These are phyloP conservation scores for Exaiptasia diaphana DNA, from an alignment of 64 coral and sea anemone species.

Conservation along the genomic window DNA sequence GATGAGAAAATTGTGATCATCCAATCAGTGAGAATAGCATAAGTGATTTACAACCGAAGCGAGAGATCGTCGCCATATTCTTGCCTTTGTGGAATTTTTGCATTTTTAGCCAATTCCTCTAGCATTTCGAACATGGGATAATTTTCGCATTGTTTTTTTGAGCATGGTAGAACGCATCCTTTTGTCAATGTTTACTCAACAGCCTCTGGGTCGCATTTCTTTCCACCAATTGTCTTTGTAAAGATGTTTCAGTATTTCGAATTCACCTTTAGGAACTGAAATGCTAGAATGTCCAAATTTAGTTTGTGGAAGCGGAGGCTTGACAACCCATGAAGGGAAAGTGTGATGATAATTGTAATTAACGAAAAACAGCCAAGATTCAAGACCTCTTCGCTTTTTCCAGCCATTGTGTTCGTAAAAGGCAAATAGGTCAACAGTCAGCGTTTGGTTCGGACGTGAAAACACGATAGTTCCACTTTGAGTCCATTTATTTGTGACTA, in stretches of 20 bases:
- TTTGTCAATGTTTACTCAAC: no score
- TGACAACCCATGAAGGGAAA: conserved; percentile 46
- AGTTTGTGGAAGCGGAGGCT: conserved; percentile 40
- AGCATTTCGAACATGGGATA: no score
- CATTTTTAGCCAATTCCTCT: no score
- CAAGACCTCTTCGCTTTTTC: conserved; percentile 34
- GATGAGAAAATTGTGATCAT: no score
- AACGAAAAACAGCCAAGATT: conserved; percentile 39
- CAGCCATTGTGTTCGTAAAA: conserved; percentile 44
- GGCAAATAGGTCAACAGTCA: conserved; percentile 52
- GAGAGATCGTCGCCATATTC: no score
- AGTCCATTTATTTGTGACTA: conserved; percentile 31
- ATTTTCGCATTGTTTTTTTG: no score
- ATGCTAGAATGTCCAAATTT: conserved; percentile 68
- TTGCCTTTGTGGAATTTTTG: no score
- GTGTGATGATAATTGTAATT: conserved; percentile 53
- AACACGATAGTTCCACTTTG: conserved; percentile 55
- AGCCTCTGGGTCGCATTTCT: conserved; percentile 34
- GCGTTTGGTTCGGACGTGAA: not conserved
- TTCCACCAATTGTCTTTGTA: conserved; percentile 59
- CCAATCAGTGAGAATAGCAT: no score
- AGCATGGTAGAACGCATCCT: no score
- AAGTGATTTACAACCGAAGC: no score
- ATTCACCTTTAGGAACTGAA: conserved; percentile 55
- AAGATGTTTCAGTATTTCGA: conserved; percentile 39